A percentile compares a stretch with the other conserved stretches of the same genome.
These are phyloP conservation scores for Hetaerina titia DNA, from an alignment of 2,888 invertebrate species.

Conservation along the genomic window DNA sequence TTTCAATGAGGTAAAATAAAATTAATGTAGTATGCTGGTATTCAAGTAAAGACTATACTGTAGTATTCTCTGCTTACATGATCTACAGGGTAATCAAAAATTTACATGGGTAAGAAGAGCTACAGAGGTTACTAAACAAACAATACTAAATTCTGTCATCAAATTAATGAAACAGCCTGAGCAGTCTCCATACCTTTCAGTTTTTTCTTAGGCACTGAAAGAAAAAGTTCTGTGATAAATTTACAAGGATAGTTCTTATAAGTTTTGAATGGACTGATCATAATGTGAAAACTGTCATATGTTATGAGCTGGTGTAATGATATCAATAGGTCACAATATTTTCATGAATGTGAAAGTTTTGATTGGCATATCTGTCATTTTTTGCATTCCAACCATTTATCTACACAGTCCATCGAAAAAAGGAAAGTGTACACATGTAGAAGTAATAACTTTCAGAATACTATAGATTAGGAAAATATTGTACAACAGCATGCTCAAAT, in stretches of 20 bases:
- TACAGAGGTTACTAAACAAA: slow-evolving; percentile 66
- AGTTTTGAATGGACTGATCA: slow-evolving; percentile 66
- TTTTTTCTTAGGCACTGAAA: slow-evolving; percentile 92
- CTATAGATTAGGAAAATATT: slow-evolving; percentile 62
- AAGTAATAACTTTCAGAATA: slow-evolving; percentile 57
- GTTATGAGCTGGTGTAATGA: slow-evolving; percentile 59
- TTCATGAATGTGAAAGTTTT: slow-evolving; percentile 62
- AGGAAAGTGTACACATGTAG: slow-evolving; percentile 65
- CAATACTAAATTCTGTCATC: slow-evolving; percentile 62
- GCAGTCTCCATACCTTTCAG: slow-evolving; percentile 79
- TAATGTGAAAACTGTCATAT: slow-evolving; percentile 53
- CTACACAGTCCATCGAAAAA: slow-evolving; percentile 66
- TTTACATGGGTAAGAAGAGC: slow-evolving; percentile 62
- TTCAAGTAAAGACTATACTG: slow-evolving; percentile 55
- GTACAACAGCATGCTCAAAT: slow-evolving; percentile 65
- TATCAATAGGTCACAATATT: slow-evolving; percentile 32
- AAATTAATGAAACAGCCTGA: slow-evolving; percentile 67
- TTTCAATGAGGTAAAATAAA: slow-evolving; percentile 65
- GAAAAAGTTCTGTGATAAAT: slow-evolving; percentile 77
- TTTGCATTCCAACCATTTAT: slow-evolving; percentile 66
- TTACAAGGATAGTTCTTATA: slow-evolving; percentile 65
- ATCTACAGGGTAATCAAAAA: slow-evolving; percentile 61
- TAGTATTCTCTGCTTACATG: slow-evolving; percentile 65
- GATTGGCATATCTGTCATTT: slow-evolving; percentile 12
- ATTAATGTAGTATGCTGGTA: slow-evolving; percentile 61